Base-by-base conservation (phyloP, 2,113 vertebrate genomes). In the Cephalopterus ornatus region DNA sequence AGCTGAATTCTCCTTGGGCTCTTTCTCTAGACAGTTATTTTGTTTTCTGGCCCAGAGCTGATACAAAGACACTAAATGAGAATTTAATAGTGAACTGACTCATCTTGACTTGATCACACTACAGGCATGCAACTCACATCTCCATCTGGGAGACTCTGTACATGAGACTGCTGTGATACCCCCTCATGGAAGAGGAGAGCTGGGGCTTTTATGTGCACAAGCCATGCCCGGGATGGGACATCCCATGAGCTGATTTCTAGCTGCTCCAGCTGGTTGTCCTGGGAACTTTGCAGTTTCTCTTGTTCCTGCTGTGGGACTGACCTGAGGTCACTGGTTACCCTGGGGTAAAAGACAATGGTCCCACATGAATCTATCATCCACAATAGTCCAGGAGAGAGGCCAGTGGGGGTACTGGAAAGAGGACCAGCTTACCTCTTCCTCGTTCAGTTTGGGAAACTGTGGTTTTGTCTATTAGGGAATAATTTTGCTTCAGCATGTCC, bases 131-230 rank as follows among this genome's bases (percentile, higher is more conserved):
- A 76, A 26, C 68, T 55, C 84, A 73, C 56, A 62, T 53, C 75
- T 73, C 63, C 0, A 0, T 70, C 67, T 93, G 62, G 65, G 28
- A 11, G 2, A 15, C 39, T 74, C 33, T 71, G 47, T n/a, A 21
- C 32, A 0, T 8, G 12, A 46, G 37, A 15, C 16, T 71, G 81
- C 30, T 28, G 55, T 47, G 53, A 37, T 85, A 41, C 14, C 44
- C 47, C 26, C 66, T 56, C 3, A 0, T 61, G 47, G 49, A 56
- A 74, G 37, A 79, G 56, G 18, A 88, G 37, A 49, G n/a, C 65
- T 49, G 4, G 32, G 27, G 58, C 75, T 37, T 42, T 41, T 27
- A 13, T 0, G 0, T 72, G 52, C 17, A 41, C 0, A 0, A 76
- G 28, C 30, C 4, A 0, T 85, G 41, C 19, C 52, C 4, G 5